phyloP scores from a whole-genome alignment of 2,113 vertebrate species.

The Alosa alosa region DNA sequence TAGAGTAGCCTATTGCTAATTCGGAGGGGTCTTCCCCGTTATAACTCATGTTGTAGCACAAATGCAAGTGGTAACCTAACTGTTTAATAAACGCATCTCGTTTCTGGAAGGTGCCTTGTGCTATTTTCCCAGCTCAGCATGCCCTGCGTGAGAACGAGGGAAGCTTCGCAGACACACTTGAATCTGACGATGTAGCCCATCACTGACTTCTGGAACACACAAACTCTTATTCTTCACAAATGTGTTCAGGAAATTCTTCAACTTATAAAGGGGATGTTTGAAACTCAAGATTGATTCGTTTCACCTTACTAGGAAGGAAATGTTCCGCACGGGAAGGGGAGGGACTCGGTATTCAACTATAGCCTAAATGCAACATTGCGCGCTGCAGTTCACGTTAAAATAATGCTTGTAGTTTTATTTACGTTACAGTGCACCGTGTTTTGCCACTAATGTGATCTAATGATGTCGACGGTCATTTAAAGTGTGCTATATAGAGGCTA shows the following conservation, averaged over 20 bases:
- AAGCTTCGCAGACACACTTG: slow-evolving; percentile 17
- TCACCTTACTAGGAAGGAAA: slow-evolving; percentile 96
- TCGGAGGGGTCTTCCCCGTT: background rate
- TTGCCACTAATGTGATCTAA: background rate
- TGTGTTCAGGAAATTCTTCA: slow-evolving; percentile 9
- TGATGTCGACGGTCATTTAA: background rate
- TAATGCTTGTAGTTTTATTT: background rate
- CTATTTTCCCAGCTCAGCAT: slow-evolving; percentile 12
- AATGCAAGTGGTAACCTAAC: background rate
- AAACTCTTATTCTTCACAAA: background rate
- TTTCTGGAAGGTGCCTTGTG: slow-evolving; percentile 15
- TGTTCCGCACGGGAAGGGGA: slow-evolving; percentile 95
- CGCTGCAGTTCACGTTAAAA: background rate
- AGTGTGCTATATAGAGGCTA: background rate
- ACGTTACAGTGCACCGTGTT: background rate
- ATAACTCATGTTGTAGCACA: background rate
- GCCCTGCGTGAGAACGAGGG: slow-evolving; percentile 10
- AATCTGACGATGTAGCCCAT: background rate
- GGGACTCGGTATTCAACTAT: slow-evolving; percentile 73
- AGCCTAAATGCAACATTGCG: slow-evolving; percentile 59
- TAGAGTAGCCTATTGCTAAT: background rate
- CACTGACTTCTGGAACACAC: background rate
- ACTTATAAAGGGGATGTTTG: slow-evolving; percentile 40
- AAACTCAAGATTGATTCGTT: slow-evolving; percentile 91
- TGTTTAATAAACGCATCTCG: slow-evolving; percentile 8